phyloP scores from a whole-genome alignment of 2,113 vertebrate genomes.

The Quiscalus mexicanus region DNA sequence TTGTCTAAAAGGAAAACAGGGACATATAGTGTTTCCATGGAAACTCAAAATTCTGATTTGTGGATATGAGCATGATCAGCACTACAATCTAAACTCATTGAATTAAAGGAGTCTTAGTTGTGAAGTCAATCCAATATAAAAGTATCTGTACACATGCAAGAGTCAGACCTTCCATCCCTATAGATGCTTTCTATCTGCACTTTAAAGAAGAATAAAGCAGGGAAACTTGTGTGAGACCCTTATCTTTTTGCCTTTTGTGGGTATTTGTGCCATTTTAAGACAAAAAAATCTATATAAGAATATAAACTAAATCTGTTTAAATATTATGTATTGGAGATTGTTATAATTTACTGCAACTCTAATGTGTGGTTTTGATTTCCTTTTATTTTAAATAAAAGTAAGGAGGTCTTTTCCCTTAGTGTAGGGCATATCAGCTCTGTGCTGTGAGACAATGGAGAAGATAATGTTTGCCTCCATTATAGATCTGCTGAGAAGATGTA shows the following conservation, averaged over 20 bases:
- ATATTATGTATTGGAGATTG: background rate
- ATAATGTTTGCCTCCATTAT: background rate
- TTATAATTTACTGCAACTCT: background rate
- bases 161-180: constrained; percentile 6
- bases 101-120: constrained; percentile 71
- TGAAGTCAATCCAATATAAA: constrained; percentile 51
- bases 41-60: constrained; percentile 75
- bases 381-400: background rate
- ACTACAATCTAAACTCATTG: constrained; percentile 71
- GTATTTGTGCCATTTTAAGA: background rate
- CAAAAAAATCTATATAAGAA: background rate
- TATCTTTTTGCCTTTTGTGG: background rate
- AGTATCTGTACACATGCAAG: constrained; percentile 49
- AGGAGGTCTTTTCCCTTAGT: background rate
- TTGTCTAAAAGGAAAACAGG: constrained; percentile 73
- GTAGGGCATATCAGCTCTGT: background rate
- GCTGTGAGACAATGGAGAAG: background rate
- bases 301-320: background rate
- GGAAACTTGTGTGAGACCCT: background rate
- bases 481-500: background rate
- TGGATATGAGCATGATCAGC: constrained; percentile 70
- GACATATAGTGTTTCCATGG: constrained; percentile 71
- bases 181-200: constrained; percentile 9
- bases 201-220: background rate
- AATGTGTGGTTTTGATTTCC: background rate